These are phyloP conservation scores for Molossus molossus DNA, from an alignment of 2,797 vertebrate genomes.

Conservation along the genomic window DNA sequence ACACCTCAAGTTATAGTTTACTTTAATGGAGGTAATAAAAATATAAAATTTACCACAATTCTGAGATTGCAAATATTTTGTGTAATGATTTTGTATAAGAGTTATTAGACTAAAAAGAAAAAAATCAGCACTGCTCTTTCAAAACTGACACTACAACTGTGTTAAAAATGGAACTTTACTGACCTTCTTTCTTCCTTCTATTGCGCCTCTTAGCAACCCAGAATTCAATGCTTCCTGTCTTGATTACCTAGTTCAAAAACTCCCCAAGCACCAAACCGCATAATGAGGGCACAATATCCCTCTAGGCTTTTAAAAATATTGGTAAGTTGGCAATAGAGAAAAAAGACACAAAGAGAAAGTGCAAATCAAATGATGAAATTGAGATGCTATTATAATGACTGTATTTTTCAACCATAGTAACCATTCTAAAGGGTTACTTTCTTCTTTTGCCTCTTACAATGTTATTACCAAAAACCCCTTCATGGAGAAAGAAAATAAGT, in stretches of 20 bases:
- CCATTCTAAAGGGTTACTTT: neutral
- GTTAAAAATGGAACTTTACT: neutral
- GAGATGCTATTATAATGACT: neutral
- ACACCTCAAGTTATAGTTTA: neutral
- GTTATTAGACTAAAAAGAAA: neutral
- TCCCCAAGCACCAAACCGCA: neutral
- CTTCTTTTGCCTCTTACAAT: neutral
- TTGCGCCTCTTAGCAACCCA: neutral
- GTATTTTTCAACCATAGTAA: neutral
- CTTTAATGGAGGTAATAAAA: constrained; percentile 36
- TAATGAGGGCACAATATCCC: neutral
- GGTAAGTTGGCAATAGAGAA: neutral
- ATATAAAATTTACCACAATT: constrained; percentile 15
- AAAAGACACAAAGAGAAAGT: neutral
- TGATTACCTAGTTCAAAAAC: neutral
- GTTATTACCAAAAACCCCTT: neutral
- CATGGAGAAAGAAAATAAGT: neutral
- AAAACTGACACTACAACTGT: neutral
- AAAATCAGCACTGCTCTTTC: constrained; percentile 18
- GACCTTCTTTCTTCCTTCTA: neutral
- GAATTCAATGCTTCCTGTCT: neutral
- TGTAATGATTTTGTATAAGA: constrained; percentile 34
- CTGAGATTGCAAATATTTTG: constrained; percentile 11
- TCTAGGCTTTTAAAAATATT: neutral
- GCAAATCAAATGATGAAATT: neutral